Percentiles rank a stretch among this genome's conserved stretches.
Evolutionary conservation across 1,140 invertebrate genomes (phyloP).

Genomic region (Drosophila bifasciata): DNA sequence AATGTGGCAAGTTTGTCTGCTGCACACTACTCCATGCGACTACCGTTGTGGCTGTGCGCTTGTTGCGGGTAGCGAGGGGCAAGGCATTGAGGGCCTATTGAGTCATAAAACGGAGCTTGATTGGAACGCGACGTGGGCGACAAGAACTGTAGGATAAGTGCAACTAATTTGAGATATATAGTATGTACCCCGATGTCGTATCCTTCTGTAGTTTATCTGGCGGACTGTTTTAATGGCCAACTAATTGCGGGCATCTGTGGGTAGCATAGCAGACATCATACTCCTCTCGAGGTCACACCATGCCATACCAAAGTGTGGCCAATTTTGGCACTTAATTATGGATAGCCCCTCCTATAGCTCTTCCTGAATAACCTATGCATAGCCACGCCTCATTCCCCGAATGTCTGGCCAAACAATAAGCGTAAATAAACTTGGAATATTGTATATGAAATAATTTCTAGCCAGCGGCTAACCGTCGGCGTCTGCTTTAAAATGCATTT

Average conservation of each 20-base stretch:
- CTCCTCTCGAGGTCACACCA: slow-evolving; percentile 5
- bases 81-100: slow-evolving; percentile 41
- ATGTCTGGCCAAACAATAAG: slow-evolving; percentile 69
- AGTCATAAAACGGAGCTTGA: slow-evolving; percentile 77
- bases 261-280: slow-evolving; percentile 3
- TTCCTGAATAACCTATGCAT: not conserved
- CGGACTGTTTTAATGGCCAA: slow-evolving; percentile 62
- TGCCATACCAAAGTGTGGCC: slow-evolving; percentile 35
- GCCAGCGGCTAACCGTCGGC: slow-evolving; percentile 46
- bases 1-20: slow-evolving; percentile 48
- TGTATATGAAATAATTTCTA: slow-evolving; percentile 72
- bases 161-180: slow-evolving; percentile 76
- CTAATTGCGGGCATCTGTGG: slow-evolving; percentile 68
- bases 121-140: slow-evolving; percentile 65
- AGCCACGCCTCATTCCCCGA: not conserved
- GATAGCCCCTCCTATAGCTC: slow-evolving; percentile 18
- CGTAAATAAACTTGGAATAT: slow-evolving; percentile 49
- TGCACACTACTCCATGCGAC: slow-evolving; percentile 31
- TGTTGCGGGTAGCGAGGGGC: not conserved
- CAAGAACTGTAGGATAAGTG: slow-evolving; percentile 45
- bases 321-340: slow-evolving; percentile 81
- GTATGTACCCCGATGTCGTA: slow-evolving; percentile 17
- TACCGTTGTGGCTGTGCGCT: slow-evolving; percentile 14
- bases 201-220: slow-evolving; percentile 65
- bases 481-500: slow-evolving; percentile 82